Base-by-base conservation (phyloP, 1,140 invertebrate species). In the Myzus persicae region DNA sequence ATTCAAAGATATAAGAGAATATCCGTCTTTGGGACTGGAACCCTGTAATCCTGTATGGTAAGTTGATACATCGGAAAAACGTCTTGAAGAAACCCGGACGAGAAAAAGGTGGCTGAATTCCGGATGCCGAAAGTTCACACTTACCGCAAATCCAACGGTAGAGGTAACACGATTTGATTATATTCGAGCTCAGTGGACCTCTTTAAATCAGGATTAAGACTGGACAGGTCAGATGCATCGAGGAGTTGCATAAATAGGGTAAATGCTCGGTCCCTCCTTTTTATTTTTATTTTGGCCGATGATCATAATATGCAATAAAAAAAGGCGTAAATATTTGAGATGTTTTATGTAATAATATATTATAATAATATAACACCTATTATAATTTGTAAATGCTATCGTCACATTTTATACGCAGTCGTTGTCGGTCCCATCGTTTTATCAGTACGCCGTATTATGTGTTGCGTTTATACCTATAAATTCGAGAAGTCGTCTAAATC, bases 11-110 rank as follows among this genome's bases (percentile, higher is more conserved):
- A n/a, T n/a, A n/a, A n/a, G n/a, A 67, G 4, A 14, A 18, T 0
- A 67, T 14, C 1, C 31, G 2, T 0, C 0, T 1, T 5, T n/a
- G 1, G 31, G n/a, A 3, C 26, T 59, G 9, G 2, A 59, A 59
- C 31, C 8, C 9, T 31, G 9, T 48, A 54, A 6, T 59, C 9
- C 26, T 67, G 18, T 51, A 51, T 51, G 20, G 6, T 11, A 51
- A 51, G 2, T 51, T 51, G 20, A 51, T 51, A 51, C 22, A 3
- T 1, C 18, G 11, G 11, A 67, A n/a, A 11, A 67, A n/a, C 31
- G 14, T 14, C 0, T 5, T 1, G 31, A 67, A 59, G 31, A 67
- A 67, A 67, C 8, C 9, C 0, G 26, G 22, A 59, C 1, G 1
- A 9, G 9, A 11, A 54, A 26, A 14, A 31, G 3, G 8, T 67